Conservation (phyloP, 2,797 vertebrate genomes). For the Mallotus villosus region DNA sequence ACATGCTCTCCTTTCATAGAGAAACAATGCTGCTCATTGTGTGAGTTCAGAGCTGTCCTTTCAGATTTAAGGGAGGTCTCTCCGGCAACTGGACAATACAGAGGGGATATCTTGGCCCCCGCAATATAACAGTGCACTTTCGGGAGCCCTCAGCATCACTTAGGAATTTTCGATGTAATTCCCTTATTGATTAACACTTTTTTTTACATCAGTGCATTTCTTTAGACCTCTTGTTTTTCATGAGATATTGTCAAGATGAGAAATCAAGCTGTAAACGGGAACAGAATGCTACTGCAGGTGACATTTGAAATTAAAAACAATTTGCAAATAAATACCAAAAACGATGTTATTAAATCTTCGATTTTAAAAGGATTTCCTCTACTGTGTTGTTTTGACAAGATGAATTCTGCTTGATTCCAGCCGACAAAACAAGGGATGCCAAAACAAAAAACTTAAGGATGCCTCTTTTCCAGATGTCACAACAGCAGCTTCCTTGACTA, state of each 20-base stretch:
- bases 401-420: background rate
- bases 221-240: background rate
- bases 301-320: no score
- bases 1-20: slow-evolving; percentile 80
- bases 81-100: slow-evolving; percentile 59
- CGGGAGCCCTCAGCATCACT: slow-evolving; percentile 25
- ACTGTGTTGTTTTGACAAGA: background rate
- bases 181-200: background rate
- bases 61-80: slow-evolving; percentile 72
- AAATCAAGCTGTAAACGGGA: no score
- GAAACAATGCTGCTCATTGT: slow-evolving; percentile 83
- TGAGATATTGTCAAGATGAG: no score
- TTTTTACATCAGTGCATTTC: background rate
- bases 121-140: slow-evolving; percentile 40
- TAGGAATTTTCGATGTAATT: slow-evolving; percentile 26
- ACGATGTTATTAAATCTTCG: background rate
- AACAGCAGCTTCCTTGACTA: slow-evolving; percentile 3
- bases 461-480: background rate
- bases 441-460: no score
- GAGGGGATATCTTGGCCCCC: slow-evolving; percentile 35
- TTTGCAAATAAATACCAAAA: no score
- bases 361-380: background rate
- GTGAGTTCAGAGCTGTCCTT: slow-evolving; percentile 70
- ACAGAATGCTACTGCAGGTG: no score
- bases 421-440: no score